These are phyloP conservation scores for Steatornis caripensis DNA, from an alignment of 2,113 vertebrate genomes.

Conservation along the genomic window DNA sequence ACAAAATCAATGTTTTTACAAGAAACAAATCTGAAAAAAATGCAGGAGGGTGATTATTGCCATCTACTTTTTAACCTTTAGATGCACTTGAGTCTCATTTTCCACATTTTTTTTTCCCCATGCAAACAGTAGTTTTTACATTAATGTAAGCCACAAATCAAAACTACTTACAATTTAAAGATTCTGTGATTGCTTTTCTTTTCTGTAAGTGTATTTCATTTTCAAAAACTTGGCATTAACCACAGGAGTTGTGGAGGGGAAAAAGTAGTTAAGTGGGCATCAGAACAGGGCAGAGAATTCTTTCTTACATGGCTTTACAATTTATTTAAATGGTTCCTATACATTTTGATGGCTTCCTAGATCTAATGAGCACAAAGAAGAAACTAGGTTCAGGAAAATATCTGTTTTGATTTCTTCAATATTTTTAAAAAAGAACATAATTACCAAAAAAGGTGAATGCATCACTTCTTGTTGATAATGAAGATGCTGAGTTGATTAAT, in stretches of 20 bases:
- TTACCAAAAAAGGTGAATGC: neutral
- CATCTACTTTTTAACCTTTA: neutral
- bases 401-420: neutral
- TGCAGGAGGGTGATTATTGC: neutral
- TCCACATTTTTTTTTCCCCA: neutral
- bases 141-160: no score
- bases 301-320: neutral
- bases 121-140: neutral
- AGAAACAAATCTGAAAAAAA: neutral
- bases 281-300: neutral
- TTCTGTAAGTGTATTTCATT: neutral
- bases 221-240: neutral
- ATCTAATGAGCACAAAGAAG: neutral
- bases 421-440: neutral
- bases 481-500: neutral
- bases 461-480: neutral
- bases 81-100: neutral
- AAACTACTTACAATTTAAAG: neutral
- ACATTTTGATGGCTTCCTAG: neutral
- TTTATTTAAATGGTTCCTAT: neutral
- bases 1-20: neutral
- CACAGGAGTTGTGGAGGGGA: neutral
- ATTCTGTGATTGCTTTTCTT: neutral
- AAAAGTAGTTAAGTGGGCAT: neutral
- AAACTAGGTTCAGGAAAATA: neutral